Base-by-base conservation (phyloP, 2,888 invertebrate species). In the Deilephila porcellus region DNA sequence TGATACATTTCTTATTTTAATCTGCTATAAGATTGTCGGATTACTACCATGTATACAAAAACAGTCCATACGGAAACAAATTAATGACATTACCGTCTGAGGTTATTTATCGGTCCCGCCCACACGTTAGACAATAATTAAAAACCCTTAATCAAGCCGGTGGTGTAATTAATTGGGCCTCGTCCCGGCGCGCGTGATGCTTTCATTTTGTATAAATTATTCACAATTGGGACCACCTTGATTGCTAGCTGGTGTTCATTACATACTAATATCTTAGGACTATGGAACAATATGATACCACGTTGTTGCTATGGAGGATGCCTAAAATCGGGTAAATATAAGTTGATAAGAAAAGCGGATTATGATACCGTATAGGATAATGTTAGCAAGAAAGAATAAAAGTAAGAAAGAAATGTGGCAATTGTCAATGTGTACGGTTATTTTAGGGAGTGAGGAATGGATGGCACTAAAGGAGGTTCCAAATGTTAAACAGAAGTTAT, bases 141-240 rank as follows among this genome's bases (percentile, higher is more conserved):
- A 52, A 52, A 67, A 25, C 52, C 45, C 45, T 67, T 67, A 67
- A 25, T 67, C 52, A 52, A 67, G 14, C 17, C 25, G 2, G 45
- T 45, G 20, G 45, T 67, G 67, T 67, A 67, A 67, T 67, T 67
- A 67, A 67, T 67, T 45, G 45, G 25, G 25, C 25, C 52, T 20
- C 45, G 25, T 25, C 34, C 63, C 6, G 63, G 34, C 11, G 45
- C 25, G 52, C 25, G 52, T 25, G 52, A 29, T 52, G 52, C n/a
- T 63, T 63, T 52, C 60, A 62, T 63, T 72, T 60, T 62, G 1
- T 63, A 52, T 56, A 56, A 56, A 56, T 45, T 52, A 25, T 67
- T 17, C 67, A 72, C 62, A 70, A 71, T 72, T 70, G 25, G 71
- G 71, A 74, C 60, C 29, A 70, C 73, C 52, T 71, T 67, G 56